phyloP scores from a whole-genome alignment of 2,113 vertebrate genomes.

The Urocynchramus pylzowi region DNA sequence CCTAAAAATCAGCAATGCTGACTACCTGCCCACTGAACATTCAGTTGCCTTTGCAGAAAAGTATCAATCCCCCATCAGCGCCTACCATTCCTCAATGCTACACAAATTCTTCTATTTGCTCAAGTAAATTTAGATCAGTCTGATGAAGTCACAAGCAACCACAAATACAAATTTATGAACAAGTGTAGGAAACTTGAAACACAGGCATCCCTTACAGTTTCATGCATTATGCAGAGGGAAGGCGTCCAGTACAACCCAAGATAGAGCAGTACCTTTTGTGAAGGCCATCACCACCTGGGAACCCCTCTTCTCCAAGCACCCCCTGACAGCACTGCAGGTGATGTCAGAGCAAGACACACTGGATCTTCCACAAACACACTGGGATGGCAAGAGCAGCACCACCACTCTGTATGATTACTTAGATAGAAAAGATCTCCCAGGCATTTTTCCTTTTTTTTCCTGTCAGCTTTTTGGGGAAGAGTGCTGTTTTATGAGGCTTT shows the following conservation, averaged over 20 bases:
- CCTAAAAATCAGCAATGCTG: neutral
- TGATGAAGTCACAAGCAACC: neutral
- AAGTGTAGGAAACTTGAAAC: neutral
- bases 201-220: neutral
- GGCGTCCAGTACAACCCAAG: neutral
- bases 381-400: neutral
- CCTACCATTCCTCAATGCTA: neutral
- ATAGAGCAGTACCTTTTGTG: neutral
- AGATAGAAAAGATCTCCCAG: neutral
- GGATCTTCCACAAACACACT: neutral
- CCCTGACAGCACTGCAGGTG: rapidly evolving
- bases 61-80: neutral
- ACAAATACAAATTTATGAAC: neutral
- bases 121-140: neutral
- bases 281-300: neutral
- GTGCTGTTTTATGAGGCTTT: neutral
- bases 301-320: neutral
- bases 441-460: neutral
- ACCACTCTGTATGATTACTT: neutral
- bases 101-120: neutral
- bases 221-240: neutral
- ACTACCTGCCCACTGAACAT: neutral
- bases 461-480: neutral
- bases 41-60: neutral
- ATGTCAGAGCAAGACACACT: neutral